A percentile compares a stretch with the other conserved stretches of the same genome.
These are phyloP conservation scores for Drosophila glabriapex DNA, from an alignment of 2,888 invertebrate genomes.

Conservation along the genomic window DNA sequence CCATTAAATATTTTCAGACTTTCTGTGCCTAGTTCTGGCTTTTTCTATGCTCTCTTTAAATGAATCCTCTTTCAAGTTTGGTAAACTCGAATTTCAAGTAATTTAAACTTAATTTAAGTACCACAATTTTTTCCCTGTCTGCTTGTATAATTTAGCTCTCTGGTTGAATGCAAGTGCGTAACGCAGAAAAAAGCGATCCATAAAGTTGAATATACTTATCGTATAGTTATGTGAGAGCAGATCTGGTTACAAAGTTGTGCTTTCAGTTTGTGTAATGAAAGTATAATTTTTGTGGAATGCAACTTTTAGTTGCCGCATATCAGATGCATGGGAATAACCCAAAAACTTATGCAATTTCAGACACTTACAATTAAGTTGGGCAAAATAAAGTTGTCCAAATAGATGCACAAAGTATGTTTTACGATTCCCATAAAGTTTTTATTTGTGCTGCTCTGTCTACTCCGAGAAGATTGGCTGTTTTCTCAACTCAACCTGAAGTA, in stretches of 20 bases:
- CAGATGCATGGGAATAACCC: slow-evolving; percentile 15
- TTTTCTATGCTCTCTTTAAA: not conserved
- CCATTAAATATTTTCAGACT: too few relatives aligned
- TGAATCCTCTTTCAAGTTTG: too few relatives aligned
- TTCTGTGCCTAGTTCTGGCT: not conserved
- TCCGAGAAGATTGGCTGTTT: not conserved
- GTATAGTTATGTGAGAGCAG: not conserved
- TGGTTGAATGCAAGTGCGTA: slow-evolving; percentile 65
- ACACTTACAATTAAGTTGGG: not conserved
- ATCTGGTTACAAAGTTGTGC: not conserved
- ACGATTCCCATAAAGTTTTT: slow-evolving; percentile 13
- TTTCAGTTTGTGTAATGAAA: slow-evolving; percentile 17
- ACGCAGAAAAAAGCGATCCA: slow-evolving; percentile 38
- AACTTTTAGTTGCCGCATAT: not conserved
- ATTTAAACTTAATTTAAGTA: not conserved
- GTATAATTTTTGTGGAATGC: slow-evolving; percentile 13
- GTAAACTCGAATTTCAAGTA: not conserved
- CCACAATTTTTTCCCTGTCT: not conserved
- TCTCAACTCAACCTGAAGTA: not conserved
- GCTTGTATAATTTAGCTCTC: slow-evolving; percentile 33
- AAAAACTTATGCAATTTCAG: slow-evolving; percentile 2
- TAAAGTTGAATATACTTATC: slow-evolving; percentile 17
- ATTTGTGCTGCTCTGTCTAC: not conserved
- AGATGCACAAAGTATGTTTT: not conserved
- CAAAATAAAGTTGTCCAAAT: slow-evolving; percentile 8